Base-by-base conservation (phyloP, 2,797 vertebrate genomes). In the Scleropages formosus region DNA sequence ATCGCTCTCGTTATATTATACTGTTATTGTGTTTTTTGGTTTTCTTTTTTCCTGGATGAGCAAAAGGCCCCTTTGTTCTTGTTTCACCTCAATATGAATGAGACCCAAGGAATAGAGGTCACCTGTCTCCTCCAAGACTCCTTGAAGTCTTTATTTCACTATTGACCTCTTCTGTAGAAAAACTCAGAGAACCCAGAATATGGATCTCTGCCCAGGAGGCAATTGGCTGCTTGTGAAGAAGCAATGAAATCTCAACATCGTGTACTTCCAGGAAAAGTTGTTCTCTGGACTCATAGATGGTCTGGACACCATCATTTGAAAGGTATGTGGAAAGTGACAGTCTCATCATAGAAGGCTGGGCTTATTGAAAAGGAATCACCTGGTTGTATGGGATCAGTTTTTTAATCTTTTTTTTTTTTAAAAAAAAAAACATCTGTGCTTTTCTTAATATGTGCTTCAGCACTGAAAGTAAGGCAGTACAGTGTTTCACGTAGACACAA, bases 131-230 rank as follows among this genome's bases (percentile, higher is more conserved):
- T 60, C 53, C 12, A 7, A 8, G 24, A 44, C 60, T 75, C 65
- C 61, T 74, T 27, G 73, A 74, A 31, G 22, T n/a, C 73, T 64
- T 72, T 60, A 61, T 46, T 69, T 20, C 15, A 4, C n/a, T 12
- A 47, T 74, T 64, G 53, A 56, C 73, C 73, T 53, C 47, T 20
- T 61, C 18, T 39, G 22, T 62, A 8, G 16, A 74, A 44, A 53
- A 51, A 53, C 11, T 2, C 47, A 51, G 20, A 0, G 46, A 18
- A 27, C 31, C 8, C 47, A 18, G 15, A 49, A 39, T 60, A 31
- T 44, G 51, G 10, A 39, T 26, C n/a, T 12, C n/a, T 27, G 61
- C 20, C 10, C 26, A 26, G 10, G 18, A 8, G 16, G 53, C 11
- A 13, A 31, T 39, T 59, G 56, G 20, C 24, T 56, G 12, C 47